Base-by-base conservation (phyloP, 2,113 vertebrate genomes). In the Oplegnathus fasciatus region DNA sequence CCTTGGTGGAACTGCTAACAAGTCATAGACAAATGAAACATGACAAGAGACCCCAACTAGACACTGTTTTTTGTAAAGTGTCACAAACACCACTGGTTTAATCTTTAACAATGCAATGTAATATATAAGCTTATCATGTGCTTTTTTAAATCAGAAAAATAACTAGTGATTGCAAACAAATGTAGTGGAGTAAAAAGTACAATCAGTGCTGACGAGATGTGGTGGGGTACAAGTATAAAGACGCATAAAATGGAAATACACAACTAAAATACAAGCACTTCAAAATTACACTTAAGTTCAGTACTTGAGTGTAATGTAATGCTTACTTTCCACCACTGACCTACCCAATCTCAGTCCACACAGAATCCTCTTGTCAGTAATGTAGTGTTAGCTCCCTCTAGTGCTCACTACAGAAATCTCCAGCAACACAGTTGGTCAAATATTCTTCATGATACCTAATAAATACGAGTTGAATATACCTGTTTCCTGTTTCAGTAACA, bases 311-410 rank as follows among this genome's bases (percentile, higher is more conserved):
- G 30, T 37, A 15, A n/a, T n/a, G 9, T 9, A 15, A 37, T 37
- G 34, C 2, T 62, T 26, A 26, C n/a, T 26, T 44, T 62, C 17
- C 30, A 14, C 15, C 9, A 0, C 44, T 48, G 9, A n/a, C 6
- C 65, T 2, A 44, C 24, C 1, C 20, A 66, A 24, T 30, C 8
- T n/a, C n/a, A n/a, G 40, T 52, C 28, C 5, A 52, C 15, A 24
- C 15, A 18, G 7, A 24, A 18, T 73, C 69, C 20, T 22, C 4
- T 70, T 30, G 44, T 66, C 6, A 68, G 5, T 30, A n/a, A 37
- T 66, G 54, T 1, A 48, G 61, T 48, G 30, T 30, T 78, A 44
- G 58, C 78, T 44, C 89, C 83, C 73, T 78, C 89, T 86, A 46
- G 58, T 90, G 86, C 3, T 42, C 50, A 10, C 15, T 30, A 20